A percentile compares a stretch with the other conserved stretches of the same genome.
phyloP scores from a whole-genome alignment of 2,888 invertebrate genomes.

The Maniola hyperantus region DNA sequence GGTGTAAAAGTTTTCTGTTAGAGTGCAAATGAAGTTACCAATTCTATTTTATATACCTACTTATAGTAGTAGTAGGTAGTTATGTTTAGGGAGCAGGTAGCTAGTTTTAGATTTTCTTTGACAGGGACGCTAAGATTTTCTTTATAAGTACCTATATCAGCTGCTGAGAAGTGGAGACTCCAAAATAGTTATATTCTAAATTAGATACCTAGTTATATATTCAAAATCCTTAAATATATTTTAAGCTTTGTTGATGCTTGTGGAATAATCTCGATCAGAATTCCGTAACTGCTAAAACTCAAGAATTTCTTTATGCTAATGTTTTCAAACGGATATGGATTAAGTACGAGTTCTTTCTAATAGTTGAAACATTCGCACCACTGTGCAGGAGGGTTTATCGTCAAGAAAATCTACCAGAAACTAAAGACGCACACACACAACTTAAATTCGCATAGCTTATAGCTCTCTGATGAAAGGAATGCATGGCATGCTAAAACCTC shows the following conservation, averaged over 20 bases:
- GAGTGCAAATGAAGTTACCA: neutral
- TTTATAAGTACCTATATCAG: neutral
- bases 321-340: no score
- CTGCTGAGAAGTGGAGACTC: no score
- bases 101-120: neutral
- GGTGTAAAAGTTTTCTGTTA: slow-evolving; percentile 4
- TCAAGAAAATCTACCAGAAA: neutral
- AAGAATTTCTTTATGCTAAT: no score
- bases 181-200: no score
- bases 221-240: no score
- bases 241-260: no score
- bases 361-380: neutral
- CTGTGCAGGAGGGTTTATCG: neutral
- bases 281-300: no score
- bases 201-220: no score
- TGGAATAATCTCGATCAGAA: no score
- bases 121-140: neutral
- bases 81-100: neutral
- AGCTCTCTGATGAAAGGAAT: slow-evolving; percentile 26
- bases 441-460: slow-evolving; percentile 16
- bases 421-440: neutral
- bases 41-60: neutral
- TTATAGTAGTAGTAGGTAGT: neutral
- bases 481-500: slow-evolving; percentile 5
- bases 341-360: no score